Base-by-base conservation (phyloP, 2,113 vertebrate species). In the Phasianus colchicus region DNA sequence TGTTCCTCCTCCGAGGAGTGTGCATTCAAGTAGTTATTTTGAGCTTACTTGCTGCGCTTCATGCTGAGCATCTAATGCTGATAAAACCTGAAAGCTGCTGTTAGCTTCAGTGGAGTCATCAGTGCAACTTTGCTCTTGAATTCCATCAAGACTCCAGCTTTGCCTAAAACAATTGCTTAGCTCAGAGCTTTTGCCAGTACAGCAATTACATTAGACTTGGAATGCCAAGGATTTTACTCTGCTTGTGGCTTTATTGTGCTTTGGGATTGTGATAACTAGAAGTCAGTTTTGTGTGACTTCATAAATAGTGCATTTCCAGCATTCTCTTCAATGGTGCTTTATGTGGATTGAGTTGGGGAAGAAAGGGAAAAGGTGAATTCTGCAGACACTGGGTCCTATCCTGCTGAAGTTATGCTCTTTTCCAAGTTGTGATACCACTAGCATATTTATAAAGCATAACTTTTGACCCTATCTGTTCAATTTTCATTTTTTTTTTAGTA, bases 161-260 rank as follows among this genome's bases (percentile, higher is more conserved):
- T 95, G 91, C 76, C 83, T 58, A 58, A 52, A 92, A 77, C 57
- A 71, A 32, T 92, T 91, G 66, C 55, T 70, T 82, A 87, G 36
- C 71, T 90, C 64, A 76, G 84, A 78, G 69, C 50, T 96, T 95
- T 95, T 85, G 66, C 60, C 55, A 63, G 5, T 86, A 45, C 14
- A 83, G 55, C 86, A 70, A 34, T 95, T 86, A 47, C 65, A 72
- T 95, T 93, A 86, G 77, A 70, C 32, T 87, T 84, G 57, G 60
- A 79, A 93, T 90, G 82, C 73, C 83, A 74, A 40, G 70, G 63
- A 70, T 93, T 96, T 95, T 84, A 90, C 61, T 86, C 25, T 88
- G 87, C 83, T 92, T 96, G 88, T 94, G 91, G 92, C 86, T 95
- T 93, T 65, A 72, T 86, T 93, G 83, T 76, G 80, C 72, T 11